A percentile compares a stretch with the other conserved stretches of the same genome.
Evolutionary conservation across 1,140 invertebrate species (phyloP).

Genomic region (Popillia japonica): DNA sequence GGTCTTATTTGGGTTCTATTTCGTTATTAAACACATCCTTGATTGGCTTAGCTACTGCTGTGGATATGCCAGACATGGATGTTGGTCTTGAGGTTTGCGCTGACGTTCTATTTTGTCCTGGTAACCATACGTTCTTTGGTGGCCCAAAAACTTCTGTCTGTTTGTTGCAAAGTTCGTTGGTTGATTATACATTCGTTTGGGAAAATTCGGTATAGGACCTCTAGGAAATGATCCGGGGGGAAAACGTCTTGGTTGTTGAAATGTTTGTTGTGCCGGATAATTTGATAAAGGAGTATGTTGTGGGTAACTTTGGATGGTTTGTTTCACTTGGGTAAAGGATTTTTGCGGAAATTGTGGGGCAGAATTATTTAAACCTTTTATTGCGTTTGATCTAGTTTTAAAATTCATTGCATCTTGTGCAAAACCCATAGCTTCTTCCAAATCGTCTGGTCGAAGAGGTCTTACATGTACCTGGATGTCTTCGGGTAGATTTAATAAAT

Average conservation of each 20-base stretch:
- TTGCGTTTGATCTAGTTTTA: background rate
- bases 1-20: background rate
- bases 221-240: background rate
- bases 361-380: background rate
- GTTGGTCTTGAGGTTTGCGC: too few species aligned
- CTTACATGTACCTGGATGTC: conserved; percentile 14
- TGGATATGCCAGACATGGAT: background rate
- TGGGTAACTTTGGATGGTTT: background rate
- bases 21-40: background rate
- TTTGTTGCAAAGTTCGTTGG: too few species aligned
- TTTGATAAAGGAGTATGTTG: background rate
- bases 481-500: conserved; percentile 17
- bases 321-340: background rate
- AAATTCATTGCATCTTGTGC: conserved; percentile 24
- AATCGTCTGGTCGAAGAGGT: background rate
- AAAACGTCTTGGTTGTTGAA: background rate
- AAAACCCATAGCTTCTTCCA: conserved; percentile 3
- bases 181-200: too few species aligned
- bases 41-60: background rate
- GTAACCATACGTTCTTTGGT: too few species aligned
- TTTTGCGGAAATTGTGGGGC: background rate
- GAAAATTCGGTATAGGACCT: background rate
- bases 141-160: too few species aligned
- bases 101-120: too few species aligned
- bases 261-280: background rate